phyloP scores from a whole-genome alignment of 2,888 invertebrate species.

The Diaphora mendica region DNA sequence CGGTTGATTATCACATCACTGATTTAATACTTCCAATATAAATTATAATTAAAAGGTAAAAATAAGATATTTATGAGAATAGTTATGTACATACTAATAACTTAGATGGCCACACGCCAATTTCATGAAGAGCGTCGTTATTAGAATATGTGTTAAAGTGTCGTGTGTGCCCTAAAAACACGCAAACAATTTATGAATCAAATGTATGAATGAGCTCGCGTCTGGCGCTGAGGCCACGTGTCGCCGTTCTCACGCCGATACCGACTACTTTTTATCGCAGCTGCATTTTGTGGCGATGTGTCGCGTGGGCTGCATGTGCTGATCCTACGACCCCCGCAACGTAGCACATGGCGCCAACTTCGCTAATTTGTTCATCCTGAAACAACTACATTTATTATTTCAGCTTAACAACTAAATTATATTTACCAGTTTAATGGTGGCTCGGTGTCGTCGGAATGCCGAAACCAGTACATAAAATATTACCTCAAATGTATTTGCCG shows the following conservation, averaged over 20 bases:
- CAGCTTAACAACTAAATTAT: conserved; percentile 28
- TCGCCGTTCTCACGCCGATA: conserved; percentile 79
- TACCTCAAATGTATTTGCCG: background rate
- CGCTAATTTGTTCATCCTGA: conserved; percentile 81
- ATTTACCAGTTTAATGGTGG: background rate
- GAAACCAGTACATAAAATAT: background rate
- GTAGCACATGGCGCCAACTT: conserved; percentile 77
- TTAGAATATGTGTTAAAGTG: conserved; percentile 37
- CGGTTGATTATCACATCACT: background rate
- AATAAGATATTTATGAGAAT: background rate
- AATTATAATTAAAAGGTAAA: background rate
- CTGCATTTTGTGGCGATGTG: conserved; percentile 70
- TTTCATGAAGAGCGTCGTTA: conserved; percentile 8
- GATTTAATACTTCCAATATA: background rate
- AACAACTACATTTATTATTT: conserved; percentile 53
- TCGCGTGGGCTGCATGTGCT: conserved; percentile 83
- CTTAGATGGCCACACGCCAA: background rate
- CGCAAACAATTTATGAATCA: conserved; percentile 81
- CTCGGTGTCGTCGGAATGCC: background rate
- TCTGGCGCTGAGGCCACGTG: conserved; percentile 73
- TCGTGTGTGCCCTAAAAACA: conserved; percentile 58
- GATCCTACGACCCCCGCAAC: conserved; percentile 76
- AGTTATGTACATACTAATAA: background rate
- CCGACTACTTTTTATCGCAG: conserved; percentile 78
- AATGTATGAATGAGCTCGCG: conserved; percentile 83